These are phyloP conservation scores for Hemibates koningsi DNA, from an alignment of 2,113 vertebrate genomes.

Conservation along the genomic window DNA sequence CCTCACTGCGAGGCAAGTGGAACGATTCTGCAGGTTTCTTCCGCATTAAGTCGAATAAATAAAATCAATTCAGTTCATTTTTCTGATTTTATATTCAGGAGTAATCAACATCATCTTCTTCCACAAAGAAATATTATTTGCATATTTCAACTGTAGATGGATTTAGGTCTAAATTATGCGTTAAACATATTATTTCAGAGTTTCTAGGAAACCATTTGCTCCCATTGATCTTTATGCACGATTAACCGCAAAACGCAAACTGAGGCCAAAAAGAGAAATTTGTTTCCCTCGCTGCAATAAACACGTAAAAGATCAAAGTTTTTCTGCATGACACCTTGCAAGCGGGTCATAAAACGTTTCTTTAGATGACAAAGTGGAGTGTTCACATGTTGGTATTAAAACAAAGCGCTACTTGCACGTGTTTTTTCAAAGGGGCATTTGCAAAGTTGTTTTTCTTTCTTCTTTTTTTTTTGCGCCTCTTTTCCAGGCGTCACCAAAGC, in stretches of 20 bases:
- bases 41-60: neutral
- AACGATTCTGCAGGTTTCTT: neutral
- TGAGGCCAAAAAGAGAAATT: neutral
- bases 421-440: slow-evolving; percentile 4
- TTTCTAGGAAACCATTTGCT: neutral
- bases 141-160: neutral
- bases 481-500: neutral
- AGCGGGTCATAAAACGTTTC: slow-evolving; percentile 24
- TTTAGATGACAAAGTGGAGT: neutral
- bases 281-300: neutral
- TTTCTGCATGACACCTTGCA: neutral
- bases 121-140: neutral
- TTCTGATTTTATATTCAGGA: neutral
- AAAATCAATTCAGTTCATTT: neutral
- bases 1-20: neutral
- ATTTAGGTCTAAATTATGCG: neutral
- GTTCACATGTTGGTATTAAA: slow-evolving; percentile 44
- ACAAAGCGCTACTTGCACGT: slow-evolving; percentile 10
- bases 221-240: slow-evolving; percentile 41
- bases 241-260: slow-evolving; percentile 3
- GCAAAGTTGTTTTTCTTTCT: neutral
- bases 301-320: slow-evolving; percentile 44
- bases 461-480: neutral
- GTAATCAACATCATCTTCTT: neutral
- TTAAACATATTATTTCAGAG: neutral